phyloP scores from a whole-genome alignment of 2,888 invertebrate genomes.

The Macrophya alboannulata region DNA sequence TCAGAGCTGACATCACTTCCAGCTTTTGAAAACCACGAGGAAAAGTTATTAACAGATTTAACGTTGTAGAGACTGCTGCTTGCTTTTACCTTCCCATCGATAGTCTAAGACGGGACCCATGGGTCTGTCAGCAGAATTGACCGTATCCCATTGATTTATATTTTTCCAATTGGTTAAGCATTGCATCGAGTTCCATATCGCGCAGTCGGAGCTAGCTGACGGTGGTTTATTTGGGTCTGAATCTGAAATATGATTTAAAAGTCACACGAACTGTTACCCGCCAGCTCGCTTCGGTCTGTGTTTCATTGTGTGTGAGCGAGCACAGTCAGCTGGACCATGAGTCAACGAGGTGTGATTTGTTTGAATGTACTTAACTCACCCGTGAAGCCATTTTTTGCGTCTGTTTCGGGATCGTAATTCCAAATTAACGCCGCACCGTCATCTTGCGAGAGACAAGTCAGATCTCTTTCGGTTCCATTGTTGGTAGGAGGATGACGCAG shows the following conservation, averaged over 20 bases:
- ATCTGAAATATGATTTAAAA: neutral
- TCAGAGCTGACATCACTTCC: neutral
- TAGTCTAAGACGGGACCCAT: conserved; percentile 70
- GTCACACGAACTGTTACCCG: neutral
- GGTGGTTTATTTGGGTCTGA: neutral
- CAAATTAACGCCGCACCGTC: conserved; percentile 64
- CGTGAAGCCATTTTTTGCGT: too few species aligned
- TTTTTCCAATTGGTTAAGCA: conserved; percentile 59
- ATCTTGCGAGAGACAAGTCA: conserved; percentile 65
- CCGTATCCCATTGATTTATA: conserved; percentile 61
- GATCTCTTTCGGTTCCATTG: neutral
- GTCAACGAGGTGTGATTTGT: neutral
- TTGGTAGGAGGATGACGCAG: conserved; percentile 12
- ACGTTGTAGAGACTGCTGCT: neutral
- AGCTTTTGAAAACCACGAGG: neutral
- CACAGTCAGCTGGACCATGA: neutral
- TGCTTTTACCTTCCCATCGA: conserved; percentile 72
- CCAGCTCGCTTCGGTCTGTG: too few species aligned
- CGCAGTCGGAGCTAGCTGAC: neutral
- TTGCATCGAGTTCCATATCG: neutral
- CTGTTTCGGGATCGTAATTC: conserved; percentile 61
- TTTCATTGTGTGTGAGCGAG: too few species aligned
- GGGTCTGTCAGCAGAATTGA: conserved; percentile 59
- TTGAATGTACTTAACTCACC: neutral
- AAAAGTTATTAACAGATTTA: neutral